A percentile compares a stretch with the other conserved stretches of the same genome.
These are phyloP conservation scores for Malthinus seriepunctatus DNA, from an alignment of 2,888 invertebrate genomes.

Conservation along the genomic window DNA sequence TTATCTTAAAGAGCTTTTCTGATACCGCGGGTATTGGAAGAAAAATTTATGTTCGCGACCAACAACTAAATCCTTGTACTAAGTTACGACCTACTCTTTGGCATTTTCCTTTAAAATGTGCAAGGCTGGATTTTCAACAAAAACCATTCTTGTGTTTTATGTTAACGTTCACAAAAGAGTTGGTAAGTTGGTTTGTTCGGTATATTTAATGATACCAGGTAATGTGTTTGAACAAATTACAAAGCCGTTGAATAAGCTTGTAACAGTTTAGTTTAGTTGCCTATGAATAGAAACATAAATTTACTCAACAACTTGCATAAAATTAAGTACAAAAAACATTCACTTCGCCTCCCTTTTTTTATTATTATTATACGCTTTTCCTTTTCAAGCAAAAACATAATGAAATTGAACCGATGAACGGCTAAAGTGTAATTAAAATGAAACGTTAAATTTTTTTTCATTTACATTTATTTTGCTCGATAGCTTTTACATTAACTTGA, in stretches of 20 bases:
- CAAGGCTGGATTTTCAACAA: constrained; percentile 27
- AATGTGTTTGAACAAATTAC: constrained; percentile 26
- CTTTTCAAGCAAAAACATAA: no score
- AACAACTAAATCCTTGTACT: constrained; percentile 30
- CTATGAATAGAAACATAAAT: constrained; percentile 22
- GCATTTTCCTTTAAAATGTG: constrained; percentile 27
- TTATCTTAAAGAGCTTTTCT: constrained; percentile 30
- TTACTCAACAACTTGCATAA: not conserved
- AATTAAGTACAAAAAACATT: no score
- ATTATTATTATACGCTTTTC: no score
- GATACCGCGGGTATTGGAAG: constrained; percentile 30
- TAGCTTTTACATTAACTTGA: no score
- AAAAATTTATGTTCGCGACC: constrained; percentile 30
- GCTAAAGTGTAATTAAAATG: no score
- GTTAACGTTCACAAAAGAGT: constrained; percentile 20
- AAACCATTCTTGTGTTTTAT: constrained; percentile 26
- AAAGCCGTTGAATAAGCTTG: constrained; percentile 15
- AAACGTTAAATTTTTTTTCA: no score
- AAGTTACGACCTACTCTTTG: constrained; percentile 29
- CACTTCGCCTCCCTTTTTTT: no score
- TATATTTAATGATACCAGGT: constrained; percentile 21
- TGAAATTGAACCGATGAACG: no score
- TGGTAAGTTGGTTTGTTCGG: constrained; percentile 21
- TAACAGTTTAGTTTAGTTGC: constrained; percentile 17
- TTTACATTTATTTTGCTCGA: no score